These are phyloP conservation scores for Ashinkailepas kermadecensis DNA, from an alignment of 2,888 invertebrate species.

Conservation along the genomic window DNA sequence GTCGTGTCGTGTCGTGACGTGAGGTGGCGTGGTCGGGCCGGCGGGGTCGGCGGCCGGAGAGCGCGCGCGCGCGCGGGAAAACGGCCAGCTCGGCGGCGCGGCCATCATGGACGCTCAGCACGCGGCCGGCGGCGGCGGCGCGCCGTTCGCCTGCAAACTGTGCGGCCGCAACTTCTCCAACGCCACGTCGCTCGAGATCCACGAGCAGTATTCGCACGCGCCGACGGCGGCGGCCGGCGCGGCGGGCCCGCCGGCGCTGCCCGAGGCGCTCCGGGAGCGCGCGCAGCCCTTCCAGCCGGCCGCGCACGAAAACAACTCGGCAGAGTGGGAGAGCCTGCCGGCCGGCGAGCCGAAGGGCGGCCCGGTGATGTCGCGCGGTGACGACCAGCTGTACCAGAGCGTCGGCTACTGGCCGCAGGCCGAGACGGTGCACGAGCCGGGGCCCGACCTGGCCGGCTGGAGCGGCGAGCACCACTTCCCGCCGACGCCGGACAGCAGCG, in stretches of 20 bases:
- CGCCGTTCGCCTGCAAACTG: conserved; percentile 8
- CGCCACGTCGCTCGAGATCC: neutral
- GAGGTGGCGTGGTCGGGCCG: neutral
- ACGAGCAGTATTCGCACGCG: conserved; percentile 16
- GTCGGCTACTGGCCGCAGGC: neutral
- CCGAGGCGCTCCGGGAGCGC: neutral
- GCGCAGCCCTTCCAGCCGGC: neutral
- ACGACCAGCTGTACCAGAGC: neutral
- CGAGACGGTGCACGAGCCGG: neutral
- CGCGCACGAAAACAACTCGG: neutral
- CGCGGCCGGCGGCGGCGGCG: neutral
- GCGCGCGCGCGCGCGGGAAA: neutral
- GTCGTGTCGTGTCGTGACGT: neutral
- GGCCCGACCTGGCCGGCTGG: neutral
- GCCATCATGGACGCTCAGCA: neutral
- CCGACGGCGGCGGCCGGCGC: neutral
- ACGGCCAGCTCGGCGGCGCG: neutral
- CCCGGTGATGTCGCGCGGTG: neutral
- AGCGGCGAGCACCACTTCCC: conserved; percentile 5
- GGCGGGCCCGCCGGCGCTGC: neutral
- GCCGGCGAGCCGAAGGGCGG: neutral
- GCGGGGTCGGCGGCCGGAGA: neutral
- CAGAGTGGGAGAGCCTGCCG: neutral
- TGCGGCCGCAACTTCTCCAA: conserved; percentile 16
- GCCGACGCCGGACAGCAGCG: conserved; percentile 11